Conservation (phyloP, 2,888 invertebrate species). For the Zeuzera pyrina region DNA sequence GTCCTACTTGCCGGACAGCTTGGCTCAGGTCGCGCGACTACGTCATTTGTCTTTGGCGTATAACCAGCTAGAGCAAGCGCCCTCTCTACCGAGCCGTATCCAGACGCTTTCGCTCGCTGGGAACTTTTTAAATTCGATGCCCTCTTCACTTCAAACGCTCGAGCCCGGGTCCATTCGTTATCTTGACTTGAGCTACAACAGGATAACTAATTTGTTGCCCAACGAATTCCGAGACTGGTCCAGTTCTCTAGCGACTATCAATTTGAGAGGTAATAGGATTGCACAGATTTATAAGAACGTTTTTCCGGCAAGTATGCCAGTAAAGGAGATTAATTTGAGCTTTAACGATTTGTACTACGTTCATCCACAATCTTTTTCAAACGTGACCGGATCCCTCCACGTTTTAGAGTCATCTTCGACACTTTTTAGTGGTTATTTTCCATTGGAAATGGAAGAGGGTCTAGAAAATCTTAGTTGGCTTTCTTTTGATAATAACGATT, state of each 20-base stretch:
- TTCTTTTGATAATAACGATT: constrained; percentile 90
- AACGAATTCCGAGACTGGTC: constrained; percentile 87
- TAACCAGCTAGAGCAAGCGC: constrained; percentile 76
- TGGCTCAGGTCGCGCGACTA: constrained; percentile 77
- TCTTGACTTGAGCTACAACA: constrained; percentile 91
- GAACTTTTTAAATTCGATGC: constrained; percentile 83
- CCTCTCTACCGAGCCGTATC: constrained; percentile 77
- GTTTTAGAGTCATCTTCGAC: constrained; percentile 90
- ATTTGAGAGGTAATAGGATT: constrained; percentile 88
- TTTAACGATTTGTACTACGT: constrained; percentile 91
- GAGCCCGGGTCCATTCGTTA: constrained; percentile 81
- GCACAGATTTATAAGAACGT: constrained; percentile 80
- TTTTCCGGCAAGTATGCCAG: constrained; percentile 80
- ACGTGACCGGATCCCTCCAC: constrained; percentile 82
- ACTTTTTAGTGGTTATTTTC: constrained; percentile 84
- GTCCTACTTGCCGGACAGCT: constrained; percentile 78
- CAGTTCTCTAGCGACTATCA: constrained; percentile 82
- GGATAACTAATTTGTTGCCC: constrained; percentile 82
- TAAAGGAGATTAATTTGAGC: constrained; percentile 91
- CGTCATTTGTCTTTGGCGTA: constrained; percentile 88
- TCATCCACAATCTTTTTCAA: constrained; percentile 84
- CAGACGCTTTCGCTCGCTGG: constrained; percentile 86
- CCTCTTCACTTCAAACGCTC: constrained; percentile 80
- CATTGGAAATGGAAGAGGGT: constrained; percentile 82
- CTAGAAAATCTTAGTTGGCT: constrained; percentile 85